Conservation (phyloP, 37 sponge, comb jelly and placozoan genomes). For the Bolinopsis microptera region DNA sequence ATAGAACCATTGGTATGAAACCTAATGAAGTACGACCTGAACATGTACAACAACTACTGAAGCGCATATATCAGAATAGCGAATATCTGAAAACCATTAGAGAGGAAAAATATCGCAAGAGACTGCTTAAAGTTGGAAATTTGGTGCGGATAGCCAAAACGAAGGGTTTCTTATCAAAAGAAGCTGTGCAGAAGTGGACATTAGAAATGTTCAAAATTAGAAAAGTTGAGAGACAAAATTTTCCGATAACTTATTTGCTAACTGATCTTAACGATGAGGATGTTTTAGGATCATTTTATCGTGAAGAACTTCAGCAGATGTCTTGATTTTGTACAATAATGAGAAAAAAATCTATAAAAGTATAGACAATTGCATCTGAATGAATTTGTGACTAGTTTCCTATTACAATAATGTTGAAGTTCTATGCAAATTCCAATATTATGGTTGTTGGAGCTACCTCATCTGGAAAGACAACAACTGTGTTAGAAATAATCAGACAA, state of each 20-base stretch:
- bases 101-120: conserved; percentile 1
- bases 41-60: neutral
- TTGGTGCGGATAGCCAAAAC: neutral
- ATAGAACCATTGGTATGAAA: neutral
- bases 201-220: neutral
- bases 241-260: neutral
- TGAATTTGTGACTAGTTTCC: too few species aligned
- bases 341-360: neutral
- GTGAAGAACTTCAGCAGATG: neutral
- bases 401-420: neutral
- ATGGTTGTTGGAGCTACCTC: neutral
- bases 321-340: neutral
- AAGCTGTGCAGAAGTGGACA: neutral
- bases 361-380: too few species aligned
- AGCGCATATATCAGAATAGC: neutral
- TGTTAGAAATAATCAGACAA: conserved; percentile 6
- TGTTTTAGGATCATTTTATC: neutral
- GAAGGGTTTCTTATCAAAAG: neutral
- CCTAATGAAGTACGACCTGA: neutral
- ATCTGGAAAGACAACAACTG: conserved; percentile 10
- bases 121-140: conserved; percentile 24
- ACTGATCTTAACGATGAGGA: neutral
- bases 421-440: conserved; percentile 42
- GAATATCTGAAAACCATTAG: neutral
- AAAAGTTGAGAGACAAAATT: conserved; percentile 4